Percentiles rank a stretch among this genome's conserved stretches.
These are phyloP conservation scores for Rotaria magnacalcarata DNA, from an alignment of 2,888 invertebrate genomes.

Conservation along the genomic window DNA sequence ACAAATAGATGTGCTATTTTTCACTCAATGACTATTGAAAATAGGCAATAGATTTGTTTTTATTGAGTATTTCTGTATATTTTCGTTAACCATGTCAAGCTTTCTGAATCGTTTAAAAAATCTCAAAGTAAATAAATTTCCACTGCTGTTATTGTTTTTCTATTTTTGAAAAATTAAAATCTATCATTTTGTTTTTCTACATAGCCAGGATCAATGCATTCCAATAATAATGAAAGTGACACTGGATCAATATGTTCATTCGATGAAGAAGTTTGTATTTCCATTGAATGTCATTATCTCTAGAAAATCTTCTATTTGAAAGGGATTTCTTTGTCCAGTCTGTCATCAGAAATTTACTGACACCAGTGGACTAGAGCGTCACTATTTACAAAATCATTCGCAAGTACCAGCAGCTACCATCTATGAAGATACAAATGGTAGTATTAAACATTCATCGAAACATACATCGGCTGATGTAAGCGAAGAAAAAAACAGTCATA, in stretches of 20 bases:
- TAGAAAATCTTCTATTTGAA: neutral
- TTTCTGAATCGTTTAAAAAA: constrained; percentile 12
- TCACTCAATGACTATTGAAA: neutral
- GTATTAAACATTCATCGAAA: neutral
- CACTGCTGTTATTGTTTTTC: too few species aligned
- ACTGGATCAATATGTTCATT: neutral
- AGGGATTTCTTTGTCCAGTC: constrained; percentile 17
- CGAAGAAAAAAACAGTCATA: too few species aligned
- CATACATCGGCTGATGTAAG: neutral
- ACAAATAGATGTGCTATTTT: neutral
- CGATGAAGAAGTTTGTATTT: neutral
- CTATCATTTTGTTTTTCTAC: neutral
- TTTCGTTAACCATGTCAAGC: neutral
- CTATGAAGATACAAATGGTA: neutral
- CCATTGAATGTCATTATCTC: neutral
- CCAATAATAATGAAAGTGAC: neutral
- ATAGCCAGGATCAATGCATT: neutral
- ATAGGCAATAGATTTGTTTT: neutral
- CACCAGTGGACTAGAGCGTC: neutral
- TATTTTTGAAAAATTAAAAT: neutral
- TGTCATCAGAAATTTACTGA: constrained; percentile 8
- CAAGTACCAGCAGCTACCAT: neutral
- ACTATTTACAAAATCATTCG: neutral
- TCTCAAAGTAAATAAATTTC: neutral
- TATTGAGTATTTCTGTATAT: neutral